Percentiles rank a stretch among this genome's conserved stretches.
Evolutionary conservation across 2,888 invertebrate species (phyloP).

Genomic region (Oscheius sp.): DNA sequence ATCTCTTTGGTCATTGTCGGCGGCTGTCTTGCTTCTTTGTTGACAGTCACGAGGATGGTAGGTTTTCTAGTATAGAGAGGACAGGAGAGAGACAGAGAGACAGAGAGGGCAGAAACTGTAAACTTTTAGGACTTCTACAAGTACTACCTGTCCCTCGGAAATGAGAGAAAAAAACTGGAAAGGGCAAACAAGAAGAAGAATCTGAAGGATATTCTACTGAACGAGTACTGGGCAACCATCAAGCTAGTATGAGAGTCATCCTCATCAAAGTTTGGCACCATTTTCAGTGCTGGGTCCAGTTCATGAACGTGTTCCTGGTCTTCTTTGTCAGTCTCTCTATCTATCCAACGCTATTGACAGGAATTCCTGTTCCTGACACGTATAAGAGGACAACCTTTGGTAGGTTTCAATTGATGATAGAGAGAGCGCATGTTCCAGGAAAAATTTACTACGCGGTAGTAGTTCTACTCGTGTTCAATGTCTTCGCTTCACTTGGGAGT

Average conservation of each 20-base stretch:
- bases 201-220: not conserved
- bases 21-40: slow-evolving; percentile 93
- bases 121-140: slow-evolving; percentile 49
- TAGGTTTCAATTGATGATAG: too few species aligned
- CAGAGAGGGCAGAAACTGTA: too few species aligned
- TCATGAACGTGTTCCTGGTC: slow-evolving; percentile 89
- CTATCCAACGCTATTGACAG: slow-evolving; percentile 85
- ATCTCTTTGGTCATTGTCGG: slow-evolving; percentile 90
- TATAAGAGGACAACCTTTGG: slow-evolving; percentile 75
- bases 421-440: too few species aligned
- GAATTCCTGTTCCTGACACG: slow-evolving; percentile 78
- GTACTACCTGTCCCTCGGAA: slow-evolving; percentile 44
- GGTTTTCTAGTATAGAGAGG: too few species aligned
- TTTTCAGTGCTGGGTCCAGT: slow-evolving; percentile 79
- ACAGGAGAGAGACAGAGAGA: too few species aligned
- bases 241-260: not conserved
- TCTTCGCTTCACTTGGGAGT: slow-evolving; percentile 91
- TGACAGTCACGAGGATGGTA: slow-evolving; percentile 85
- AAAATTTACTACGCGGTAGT: slow-evolving; percentile 78
- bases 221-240: slow-evolving; percentile 7
- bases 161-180: slow-evolving; percentile 14
- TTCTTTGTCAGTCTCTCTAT: slow-evolving; percentile 91
- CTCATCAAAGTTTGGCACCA: too few species aligned
- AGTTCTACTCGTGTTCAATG: slow-evolving; percentile 92
- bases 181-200: not conserved